Percentiles rank a stretch among this genome's conserved stretches.
phyloP scores from a whole-genome alignment of 2,797 vertebrate species.

The Chrosomus eos region DNA sequence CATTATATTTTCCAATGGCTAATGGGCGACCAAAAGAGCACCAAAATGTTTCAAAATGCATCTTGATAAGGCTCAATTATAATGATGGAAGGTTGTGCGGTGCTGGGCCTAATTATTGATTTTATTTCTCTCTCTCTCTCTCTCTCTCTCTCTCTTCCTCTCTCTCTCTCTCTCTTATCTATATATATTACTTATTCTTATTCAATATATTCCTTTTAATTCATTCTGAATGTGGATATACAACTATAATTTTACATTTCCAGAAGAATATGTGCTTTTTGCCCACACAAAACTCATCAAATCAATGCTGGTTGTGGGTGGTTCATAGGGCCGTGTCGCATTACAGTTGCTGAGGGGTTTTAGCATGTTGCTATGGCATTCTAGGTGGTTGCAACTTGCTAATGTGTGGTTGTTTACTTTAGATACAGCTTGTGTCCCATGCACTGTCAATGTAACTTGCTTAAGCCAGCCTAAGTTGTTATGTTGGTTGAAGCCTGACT shows the following conservation, averaged over 20 bases:
- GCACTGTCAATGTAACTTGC: background rate
- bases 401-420: background rate
- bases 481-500: background rate
- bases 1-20: constrained; percentile 69
- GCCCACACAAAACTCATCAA: background rate
- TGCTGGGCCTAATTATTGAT: constrained; percentile 65
- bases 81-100: constrained; percentile 64
- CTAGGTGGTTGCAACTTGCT: background rate
- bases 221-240: background rate
- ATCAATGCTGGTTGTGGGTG: background rate
- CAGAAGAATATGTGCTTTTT: background rate
- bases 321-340: background rate
- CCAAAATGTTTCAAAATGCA: constrained; percentile 70
- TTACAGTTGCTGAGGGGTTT: background rate
- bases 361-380: background rate
- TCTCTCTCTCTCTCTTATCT: too few species aligned
- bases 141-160: too few species aligned
- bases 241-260: background rate
- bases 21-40: constrained; percentile 72
- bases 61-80: constrained; percentile 71
- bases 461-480: background rate
- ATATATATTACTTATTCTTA: too few species aligned
- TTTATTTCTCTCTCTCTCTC: background rate
- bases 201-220: constrained; percentile 12
- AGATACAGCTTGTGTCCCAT: background rate